Percentiles rank a stretch among this genome's conserved stretches.
These are phyloP conservation scores for Aramus guarauna DNA, from an alignment of 2,113 vertebrate genomes.

Conservation along the genomic window DNA sequence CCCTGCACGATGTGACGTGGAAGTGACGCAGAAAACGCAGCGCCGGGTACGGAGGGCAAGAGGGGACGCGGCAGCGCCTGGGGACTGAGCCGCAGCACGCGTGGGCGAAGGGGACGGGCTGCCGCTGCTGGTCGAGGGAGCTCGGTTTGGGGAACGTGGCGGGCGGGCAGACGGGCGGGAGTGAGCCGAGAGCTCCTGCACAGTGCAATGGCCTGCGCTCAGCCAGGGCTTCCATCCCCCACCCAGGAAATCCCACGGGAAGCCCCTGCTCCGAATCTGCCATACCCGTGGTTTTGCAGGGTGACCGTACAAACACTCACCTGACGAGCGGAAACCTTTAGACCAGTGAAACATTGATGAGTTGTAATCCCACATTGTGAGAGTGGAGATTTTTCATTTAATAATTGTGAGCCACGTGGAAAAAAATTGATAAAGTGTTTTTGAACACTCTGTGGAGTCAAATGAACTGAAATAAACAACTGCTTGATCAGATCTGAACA, in stretches of 20 bases:
- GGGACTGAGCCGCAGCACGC: no score
- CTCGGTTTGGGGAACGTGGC: fast-evolving
- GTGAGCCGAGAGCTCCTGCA: neutral
- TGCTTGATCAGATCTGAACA: fast-evolving
- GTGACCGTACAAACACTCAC: neutral
- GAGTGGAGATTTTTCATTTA: neutral
- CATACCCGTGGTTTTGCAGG: fast-evolving
- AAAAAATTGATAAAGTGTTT: neutral
- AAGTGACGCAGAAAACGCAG: fast-evolving
- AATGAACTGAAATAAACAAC: neutral
- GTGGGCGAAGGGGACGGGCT: neutral
- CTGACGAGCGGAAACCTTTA: fast-evolving
- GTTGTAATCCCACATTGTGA: neutral
- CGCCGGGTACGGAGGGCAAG: fast-evolving
- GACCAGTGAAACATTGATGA: fast-evolving
- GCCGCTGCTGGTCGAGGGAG: fast-evolving
- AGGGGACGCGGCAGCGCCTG: neutral
- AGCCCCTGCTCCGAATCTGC: neutral
- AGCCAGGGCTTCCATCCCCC: fast-evolving
- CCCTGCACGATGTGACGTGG: fast-evolving
- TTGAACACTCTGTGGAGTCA: fast-evolving
- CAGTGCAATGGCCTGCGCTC: fast-evolving
- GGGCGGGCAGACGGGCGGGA: neutral
- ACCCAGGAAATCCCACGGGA: fast-evolving
- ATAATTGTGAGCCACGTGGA: neutral